Conservation (phyloP, 2,888 invertebrate genomes). For the Hybos culiciformis region DNA sequence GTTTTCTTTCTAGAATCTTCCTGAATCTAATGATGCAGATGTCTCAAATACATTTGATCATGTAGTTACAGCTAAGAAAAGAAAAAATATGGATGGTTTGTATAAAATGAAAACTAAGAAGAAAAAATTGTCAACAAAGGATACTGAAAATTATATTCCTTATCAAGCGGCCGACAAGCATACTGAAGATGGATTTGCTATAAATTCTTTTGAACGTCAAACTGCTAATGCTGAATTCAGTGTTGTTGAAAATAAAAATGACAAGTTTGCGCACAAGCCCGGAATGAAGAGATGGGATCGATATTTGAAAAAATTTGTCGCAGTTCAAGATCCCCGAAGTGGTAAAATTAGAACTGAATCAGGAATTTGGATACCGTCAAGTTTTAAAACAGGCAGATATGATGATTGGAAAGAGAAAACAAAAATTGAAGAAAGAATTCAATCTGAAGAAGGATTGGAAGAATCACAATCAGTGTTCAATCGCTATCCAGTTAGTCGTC, state of each 20-base stretch:
- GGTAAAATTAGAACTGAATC: slow-evolving; percentile 91
- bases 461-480: slow-evolving; percentile 22
- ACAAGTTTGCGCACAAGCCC: slow-evolving; percentile 46
- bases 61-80: slow-evolving; percentile 39
- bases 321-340: slow-evolving; percentile 39
- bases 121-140: slow-evolving; percentile 36
- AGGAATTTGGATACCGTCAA: slow-evolving; percentile 85
- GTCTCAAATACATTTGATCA: slow-evolving; percentile 43
- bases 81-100: slow-evolving; percentile 41
- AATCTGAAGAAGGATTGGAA: slow-evolving; percentile 26
- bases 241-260: slow-evolving; percentile 56
- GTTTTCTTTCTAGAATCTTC: slow-evolving; percentile 18
- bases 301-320: slow-evolving; percentile 90
- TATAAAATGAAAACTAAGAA: slow-evolving; percentile 46
- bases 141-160: slow-evolving; percentile 76
- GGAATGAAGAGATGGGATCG: slow-evolving; percentile 79
- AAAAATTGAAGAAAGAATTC: slow-evolving; percentile 33
- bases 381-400: slow-evolving; percentile 85
- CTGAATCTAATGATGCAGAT: slow-evolving; percentile 39
- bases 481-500: slow-evolving; percentile 46
- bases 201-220: slow-evolving; percentile 68
- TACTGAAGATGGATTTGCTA: slow-evolving; percentile 54
- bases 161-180: slow-evolving; percentile 74
- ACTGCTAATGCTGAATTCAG: slow-evolving; percentile 71
- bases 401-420: slow-evolving; percentile 72